A percentile compares a stretch with the other conserved stretches of the same genome.
Conservation (phyloP, 2,797 vertebrate species). For the Pelobates cultripes region DNA sequence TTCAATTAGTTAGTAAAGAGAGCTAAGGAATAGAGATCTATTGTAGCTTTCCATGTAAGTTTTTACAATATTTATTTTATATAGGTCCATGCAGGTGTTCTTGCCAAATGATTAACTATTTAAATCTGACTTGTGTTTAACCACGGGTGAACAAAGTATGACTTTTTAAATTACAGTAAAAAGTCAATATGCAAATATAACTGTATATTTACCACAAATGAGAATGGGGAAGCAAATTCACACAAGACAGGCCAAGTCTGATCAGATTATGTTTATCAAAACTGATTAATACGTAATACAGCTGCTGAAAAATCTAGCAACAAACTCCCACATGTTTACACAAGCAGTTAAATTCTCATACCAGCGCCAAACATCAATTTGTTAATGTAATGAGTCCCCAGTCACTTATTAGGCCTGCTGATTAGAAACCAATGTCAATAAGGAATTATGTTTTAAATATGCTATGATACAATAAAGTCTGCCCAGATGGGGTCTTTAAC, state of each 20-base stretch:
- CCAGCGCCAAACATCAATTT: neutral
- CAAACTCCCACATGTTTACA: neutral
- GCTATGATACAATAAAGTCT: neutral
- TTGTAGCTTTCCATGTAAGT: too few relatives aligned
- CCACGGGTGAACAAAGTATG: too few relatives aligned
- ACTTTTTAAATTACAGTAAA: too few relatives aligned
- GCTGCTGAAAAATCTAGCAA: neutral
- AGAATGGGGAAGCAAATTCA: neutral
- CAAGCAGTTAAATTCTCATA: neutral
- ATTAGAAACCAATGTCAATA: neutral
- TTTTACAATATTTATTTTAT: too few relatives aligned
- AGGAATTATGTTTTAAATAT: neutral
- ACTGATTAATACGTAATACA: conserved; percentile 17
- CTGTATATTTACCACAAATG: too few relatives aligned
- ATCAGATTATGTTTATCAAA: neutral
- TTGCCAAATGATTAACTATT: too few relatives aligned
- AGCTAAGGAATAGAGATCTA: too few relatives aligned
- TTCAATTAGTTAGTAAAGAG: too few relatives aligned
- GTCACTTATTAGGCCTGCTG: neutral
- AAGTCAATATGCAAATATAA: neutral
- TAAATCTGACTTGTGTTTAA: too few relatives aligned
- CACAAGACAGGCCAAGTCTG: neutral
- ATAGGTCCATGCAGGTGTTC: too few relatives aligned
- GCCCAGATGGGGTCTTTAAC: neutral
- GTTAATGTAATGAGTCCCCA: conserved; percentile 16